Conservation (phyloP, 2,113 vertebrate species). For the Polyodon spathula region DNA sequence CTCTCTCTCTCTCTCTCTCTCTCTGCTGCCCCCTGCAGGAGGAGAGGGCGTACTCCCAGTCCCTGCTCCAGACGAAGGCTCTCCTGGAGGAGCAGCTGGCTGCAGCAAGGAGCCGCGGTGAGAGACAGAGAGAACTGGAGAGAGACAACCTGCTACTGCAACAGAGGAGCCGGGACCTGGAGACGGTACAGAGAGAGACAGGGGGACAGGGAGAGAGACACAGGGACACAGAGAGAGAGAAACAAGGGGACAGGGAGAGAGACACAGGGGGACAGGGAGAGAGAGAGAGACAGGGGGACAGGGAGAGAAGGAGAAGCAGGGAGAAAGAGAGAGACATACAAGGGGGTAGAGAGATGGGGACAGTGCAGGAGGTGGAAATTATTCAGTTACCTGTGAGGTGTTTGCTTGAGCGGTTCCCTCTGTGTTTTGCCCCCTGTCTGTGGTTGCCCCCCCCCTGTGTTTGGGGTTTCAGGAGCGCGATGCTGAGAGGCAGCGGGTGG, state of each 20-base stretch:
- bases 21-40: constrained; percentile 52
- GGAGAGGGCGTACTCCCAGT: constrained; percentile 63
- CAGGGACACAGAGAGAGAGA: too few relatives aligned
- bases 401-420: too few relatives aligned
- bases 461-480: constrained; percentile 55
- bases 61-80: constrained; percentile 67
- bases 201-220: not conserved
- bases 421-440: constrained; percentile 4
- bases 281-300: too few relatives aligned
- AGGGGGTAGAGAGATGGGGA: too few relatives aligned
- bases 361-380: too few relatives aligned
- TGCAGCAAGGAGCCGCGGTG: constrained; percentile 54
- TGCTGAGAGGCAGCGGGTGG: constrained; percentile 57
- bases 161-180: constrained; percentile 58
- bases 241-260: too few relatives aligned
- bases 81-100: constrained; percentile 72
- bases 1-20: too few relatives aligned
- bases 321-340: too few relatives aligned
- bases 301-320: too few relatives aligned
- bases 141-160: constrained; percentile 69
- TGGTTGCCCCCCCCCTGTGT: too few relatives aligned
- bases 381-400: too few relatives aligned
- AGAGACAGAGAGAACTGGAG: constrained; percentile 63
- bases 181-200: constrained; percentile 47
- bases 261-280: too few relatives aligned